A percentile compares a stretch with the other conserved stretches of the same genome.
Evolutionary conservation across 2,113 vertebrate genomes (phyloP).

Genomic region (rabbit (Oryctolagus cuniculus)): DNA sequence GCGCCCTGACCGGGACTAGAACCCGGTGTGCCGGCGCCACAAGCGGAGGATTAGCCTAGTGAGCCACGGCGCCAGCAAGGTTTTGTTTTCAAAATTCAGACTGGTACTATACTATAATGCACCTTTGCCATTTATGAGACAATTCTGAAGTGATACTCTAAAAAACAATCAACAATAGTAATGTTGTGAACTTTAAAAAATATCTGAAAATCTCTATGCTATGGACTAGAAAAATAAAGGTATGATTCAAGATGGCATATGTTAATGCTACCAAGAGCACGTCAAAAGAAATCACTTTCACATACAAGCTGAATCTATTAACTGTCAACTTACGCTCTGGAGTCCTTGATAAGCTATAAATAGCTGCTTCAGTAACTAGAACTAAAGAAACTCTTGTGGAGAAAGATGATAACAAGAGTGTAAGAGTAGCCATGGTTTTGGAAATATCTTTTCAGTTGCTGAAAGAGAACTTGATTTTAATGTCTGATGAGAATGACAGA

Average conservation of each 20-base stretch:
- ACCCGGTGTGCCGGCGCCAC: too few relatives aligned
- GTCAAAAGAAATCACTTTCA: constrained; percentile 14
- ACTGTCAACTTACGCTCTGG: not conserved
- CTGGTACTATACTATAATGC: not conserved
- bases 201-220: not conserved
- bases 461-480: not conserved
- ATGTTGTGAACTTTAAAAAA: not conserved
- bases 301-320: not conserved
- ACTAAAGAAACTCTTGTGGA: constrained; percentile 48
- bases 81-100: constrained; percentile 63
- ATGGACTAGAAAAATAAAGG: constrained; percentile 24
- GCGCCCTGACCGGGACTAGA: too few relatives aligned
- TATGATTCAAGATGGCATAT: constrained; percentile 30
- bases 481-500: not conserved
- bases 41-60: too few relatives aligned
- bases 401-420: not conserved
- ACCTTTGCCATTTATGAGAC: constrained; percentile 10
- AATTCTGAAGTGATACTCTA: constrained; percentile 44
- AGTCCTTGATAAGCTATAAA: constrained; percentile 36
- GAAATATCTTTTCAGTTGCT: constrained; percentile 32
- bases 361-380: constrained; percentile 16
- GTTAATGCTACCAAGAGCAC: constrained; percentile 2
- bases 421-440: not conserved
- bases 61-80: not conserved
- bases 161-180: constrained; percentile 50